Evolutionary conservation across 1,140 invertebrate genomes (phyloP), one percentile per base, ranked within the genome.

Genomic region (Drosophila azteca): DNA sequence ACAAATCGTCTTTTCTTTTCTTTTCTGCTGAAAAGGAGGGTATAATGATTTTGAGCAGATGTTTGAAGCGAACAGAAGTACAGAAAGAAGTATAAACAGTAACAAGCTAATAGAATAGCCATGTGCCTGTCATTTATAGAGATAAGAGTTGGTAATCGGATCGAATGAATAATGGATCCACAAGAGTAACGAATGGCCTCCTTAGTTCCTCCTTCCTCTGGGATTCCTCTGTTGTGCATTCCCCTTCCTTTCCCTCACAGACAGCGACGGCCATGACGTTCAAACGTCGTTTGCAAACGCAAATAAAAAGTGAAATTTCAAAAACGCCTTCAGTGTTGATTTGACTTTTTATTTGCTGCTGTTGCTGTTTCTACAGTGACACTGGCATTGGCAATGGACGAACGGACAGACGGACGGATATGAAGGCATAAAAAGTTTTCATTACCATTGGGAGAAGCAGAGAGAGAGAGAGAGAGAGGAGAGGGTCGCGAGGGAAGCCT

Each of bases 291-390:
- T 39, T 24, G 73, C 59, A 53, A 77, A 77, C 39, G 43, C 49
- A 54, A 75, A 74, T 74, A 74, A 67, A 74, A 74, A 74, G 71
- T 74, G 61, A 74, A 74, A 74, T 74, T 53, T 46, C 26, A 66
- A 67, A 35, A 70, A 66, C 53, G 53, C 59, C 63, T 55, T 76
- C 57, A 43, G 54, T 51, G 63, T 74, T 57, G 51, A 50, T 22
- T 74, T 45, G 41, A 73, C 39, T 50, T 22, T 24, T 46, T 58
- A 17, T 63, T 35, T 69, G 29, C 46, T 60, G 29, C n/a, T 46
- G 22, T 48, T 26, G 26, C 49, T 22, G 41, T 59, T 0, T 48
- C 31, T 51, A 45, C 72, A 76, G 57, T 77, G 74, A 46, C 73
- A 77, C 58, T 77, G 74, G 59, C 74, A 77, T 52, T 77, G 73